Conservation (phyloP, 2,797 vertebrate genomes). For the Ficedula albicollis region DNA sequence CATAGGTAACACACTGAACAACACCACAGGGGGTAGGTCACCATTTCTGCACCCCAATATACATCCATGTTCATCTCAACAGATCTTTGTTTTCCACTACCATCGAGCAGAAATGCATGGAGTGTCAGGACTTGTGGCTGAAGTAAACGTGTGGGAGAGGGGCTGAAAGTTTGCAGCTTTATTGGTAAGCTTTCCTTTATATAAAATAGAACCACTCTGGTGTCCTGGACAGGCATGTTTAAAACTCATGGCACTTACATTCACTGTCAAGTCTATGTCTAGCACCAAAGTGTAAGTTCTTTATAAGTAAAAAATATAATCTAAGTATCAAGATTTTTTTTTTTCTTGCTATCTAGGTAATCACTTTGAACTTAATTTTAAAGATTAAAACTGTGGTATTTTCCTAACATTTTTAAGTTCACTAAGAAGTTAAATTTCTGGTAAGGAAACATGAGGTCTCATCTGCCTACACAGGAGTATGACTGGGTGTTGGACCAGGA, state of each 20-base stretch:
- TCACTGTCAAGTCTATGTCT: not conserved
- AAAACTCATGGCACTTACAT: not conserved
- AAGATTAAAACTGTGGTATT: not conserved
- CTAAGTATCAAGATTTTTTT: not conserved
- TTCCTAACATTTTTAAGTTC: not conserved
- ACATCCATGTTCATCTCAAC: not conserved
- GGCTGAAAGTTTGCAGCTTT: not conserved
- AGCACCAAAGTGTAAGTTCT: not conserved
- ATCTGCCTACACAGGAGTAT: not conserved
- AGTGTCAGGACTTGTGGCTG: not conserved
- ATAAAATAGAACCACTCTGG: not conserved
- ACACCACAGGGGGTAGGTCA: not conserved
- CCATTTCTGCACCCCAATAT: not conserved
- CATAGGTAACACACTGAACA: not conserved
- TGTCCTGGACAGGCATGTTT: not conserved
- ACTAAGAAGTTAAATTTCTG: not conserved
- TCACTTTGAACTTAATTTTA: not conserved
- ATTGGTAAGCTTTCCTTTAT: not conserved
- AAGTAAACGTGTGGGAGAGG: not conserved
- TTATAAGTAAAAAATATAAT: not conserved
- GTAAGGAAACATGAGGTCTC: not conserved
- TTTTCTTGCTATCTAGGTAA: not conserved
- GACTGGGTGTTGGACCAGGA: not conserved
- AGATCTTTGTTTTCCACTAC: not conserved
- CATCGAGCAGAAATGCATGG: not conserved